Conservation (phyloP, 2,113 vertebrate species). For the Mixornis gularis region DNA sequence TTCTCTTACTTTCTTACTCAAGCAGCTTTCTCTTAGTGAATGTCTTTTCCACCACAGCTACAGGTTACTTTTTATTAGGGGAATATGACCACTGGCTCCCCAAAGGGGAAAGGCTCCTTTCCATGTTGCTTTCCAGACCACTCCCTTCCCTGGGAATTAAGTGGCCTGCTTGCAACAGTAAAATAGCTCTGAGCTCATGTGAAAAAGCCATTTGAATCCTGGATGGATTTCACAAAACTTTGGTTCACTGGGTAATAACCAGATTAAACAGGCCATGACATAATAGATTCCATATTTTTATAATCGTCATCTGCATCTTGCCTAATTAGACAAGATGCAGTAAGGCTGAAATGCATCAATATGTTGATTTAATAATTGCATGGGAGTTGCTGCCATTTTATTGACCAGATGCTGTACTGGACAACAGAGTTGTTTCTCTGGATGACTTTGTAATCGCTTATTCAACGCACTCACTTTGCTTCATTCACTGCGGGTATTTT, state of each 20-base stretch:
- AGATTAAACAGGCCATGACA: background rate
- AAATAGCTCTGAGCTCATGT: constrained; percentile 37
- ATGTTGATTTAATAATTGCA: background rate
- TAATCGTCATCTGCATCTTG: background rate
- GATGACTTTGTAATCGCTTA: background rate
- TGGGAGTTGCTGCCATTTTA: background rate
- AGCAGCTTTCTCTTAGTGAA: background rate
- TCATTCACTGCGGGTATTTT: background rate
- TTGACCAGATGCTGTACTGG: background rate
- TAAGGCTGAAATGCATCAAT: background rate
- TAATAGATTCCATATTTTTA: background rate
- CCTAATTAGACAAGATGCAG: background rate
- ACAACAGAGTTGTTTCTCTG: background rate
- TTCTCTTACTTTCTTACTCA: background rate
- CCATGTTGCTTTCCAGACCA: constrained; percentile 38
- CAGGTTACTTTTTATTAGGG: constrained; percentile 24
- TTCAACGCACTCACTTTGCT: background rate
- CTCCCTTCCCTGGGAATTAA: constrained; percentile 26
- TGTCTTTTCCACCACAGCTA: constrained; percentile 9
- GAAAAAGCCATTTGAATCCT: constrained; percentile 39
- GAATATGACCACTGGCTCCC: constrained; percentile 12
- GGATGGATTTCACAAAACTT: constrained; percentile 21
- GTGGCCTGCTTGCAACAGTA: background rate
- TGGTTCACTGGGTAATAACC: constrained; percentile 1
- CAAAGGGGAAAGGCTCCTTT: constrained; percentile 18